Evolutionary conservation across 1,140 invertebrate genomes (phyloP), one percentile per base, ranked within the genome.

Genomic region (Drosophila nasuta): DNA sequence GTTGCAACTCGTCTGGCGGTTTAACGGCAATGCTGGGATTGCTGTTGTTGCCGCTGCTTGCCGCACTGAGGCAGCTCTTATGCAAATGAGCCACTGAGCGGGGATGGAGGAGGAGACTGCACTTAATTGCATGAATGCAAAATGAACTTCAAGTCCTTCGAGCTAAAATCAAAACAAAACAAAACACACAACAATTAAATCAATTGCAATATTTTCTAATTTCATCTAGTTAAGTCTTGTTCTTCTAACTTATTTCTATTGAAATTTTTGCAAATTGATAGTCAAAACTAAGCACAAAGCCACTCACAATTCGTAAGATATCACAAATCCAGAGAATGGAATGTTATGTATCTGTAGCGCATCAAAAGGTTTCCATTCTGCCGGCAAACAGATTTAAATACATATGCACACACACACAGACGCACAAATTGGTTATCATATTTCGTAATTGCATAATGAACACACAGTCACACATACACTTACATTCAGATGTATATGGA

Each of bases 1-100:
- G 92, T 0, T 92, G 92, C 75, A 92, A 92, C 57, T 79, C 82
- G 20, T 81, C 78, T 28, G 58, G 66, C 1, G 77, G 78, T 6
- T 63, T 80, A 25, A 49, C 75, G 7, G 70, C 70, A 10, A 58
- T 79, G 45, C 3, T 80, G 57, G 56, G 56, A 0, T 60, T 88
- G 7, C 25, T 82, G 13, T 0, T 81, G 3, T 25, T 89, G 78
- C 86, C 85, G 3, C 77, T 88, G 35, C 43, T 85, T 10, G 77
- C 75, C 10, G 48, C 81, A 2, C 68, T 89, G 59, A 52, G 83
- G 69, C 77, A 82, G 15, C 58, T 88, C 17, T 52, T 88, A 79
- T 81, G 85, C 81, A 88, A 88, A 88, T 89, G 85, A 88, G 25
- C 49, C 7, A 7, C 20, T 38, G 28, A 25, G 1, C 41, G 54